Conservation (phyloP, 2,888 invertebrate genomes). For the Seira musarum region DNA sequence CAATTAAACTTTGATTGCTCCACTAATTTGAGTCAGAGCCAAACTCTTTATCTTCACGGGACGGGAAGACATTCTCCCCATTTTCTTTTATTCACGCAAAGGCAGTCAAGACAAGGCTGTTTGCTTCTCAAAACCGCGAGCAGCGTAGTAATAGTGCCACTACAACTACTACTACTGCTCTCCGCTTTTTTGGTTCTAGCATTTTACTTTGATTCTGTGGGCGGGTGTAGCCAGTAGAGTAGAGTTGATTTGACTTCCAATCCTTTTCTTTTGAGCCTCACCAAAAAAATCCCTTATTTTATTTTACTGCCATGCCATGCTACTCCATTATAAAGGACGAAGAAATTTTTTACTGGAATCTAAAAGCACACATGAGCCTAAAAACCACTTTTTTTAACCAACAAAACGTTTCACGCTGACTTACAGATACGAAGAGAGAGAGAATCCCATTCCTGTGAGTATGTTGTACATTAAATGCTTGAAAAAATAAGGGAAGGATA, state of each 20-base stretch:
- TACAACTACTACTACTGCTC: neutral
- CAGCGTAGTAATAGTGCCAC: neutral
- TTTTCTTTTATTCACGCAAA: constrained; percentile 8
- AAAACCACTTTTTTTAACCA: constrained; percentile 5
- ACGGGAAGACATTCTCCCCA: constrained; percentile 32
- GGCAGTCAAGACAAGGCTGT: constrained; percentile 5
- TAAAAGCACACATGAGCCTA: constrained; percentile 7
- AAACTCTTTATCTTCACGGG: constrained; percentile 68
- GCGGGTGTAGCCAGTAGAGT: neutral
- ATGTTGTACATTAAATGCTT: too few species aligned
- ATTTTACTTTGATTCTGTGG: neutral
- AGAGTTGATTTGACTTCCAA: neutral
- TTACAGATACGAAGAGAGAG: too few species aligned
- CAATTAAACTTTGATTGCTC: constrained; percentile 70
- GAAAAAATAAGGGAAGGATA: too few species aligned
- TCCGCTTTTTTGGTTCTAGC: neutral
- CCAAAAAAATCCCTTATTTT: neutral
- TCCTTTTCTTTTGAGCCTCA: neutral
- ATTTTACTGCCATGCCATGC: neutral
- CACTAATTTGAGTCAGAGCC: constrained; percentile 70
- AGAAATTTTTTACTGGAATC: neutral
- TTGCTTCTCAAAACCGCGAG: neutral
- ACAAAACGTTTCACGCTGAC: neutral
- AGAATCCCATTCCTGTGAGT: too few species aligned
- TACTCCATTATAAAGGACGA: too few species aligned